Conservation (phyloP, 2,113 vertebrate species). For the Psittacula cyanocephala region DNA sequence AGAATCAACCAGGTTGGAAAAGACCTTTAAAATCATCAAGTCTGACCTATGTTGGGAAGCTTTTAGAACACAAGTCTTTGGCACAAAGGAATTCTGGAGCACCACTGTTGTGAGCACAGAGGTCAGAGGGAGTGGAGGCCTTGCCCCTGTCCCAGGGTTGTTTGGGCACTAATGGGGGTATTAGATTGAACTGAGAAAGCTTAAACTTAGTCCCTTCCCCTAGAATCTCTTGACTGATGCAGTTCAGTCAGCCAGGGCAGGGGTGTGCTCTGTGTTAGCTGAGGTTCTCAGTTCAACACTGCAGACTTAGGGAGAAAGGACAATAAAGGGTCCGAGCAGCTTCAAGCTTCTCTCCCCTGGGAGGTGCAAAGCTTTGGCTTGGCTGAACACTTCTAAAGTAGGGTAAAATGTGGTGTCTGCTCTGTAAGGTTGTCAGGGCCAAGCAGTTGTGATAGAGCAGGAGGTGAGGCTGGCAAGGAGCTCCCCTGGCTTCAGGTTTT, state of each 20-base stretch:
- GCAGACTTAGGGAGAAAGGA: not conserved
- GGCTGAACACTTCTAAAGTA: not conserved
- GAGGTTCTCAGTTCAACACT: not conserved
- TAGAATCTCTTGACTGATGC: not conserved
- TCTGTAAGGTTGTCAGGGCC: not conserved
- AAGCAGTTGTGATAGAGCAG: not conserved
- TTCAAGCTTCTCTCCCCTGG: not conserved
- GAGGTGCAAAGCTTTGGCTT: not conserved
- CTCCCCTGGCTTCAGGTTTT: not conserved
- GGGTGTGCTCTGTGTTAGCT: not conserved
- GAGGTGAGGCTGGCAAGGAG: not conserved
- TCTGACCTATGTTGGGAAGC: fast-evolving
- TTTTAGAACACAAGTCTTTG: not conserved
- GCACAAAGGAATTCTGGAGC: too few relatives aligned
- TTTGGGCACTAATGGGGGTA: too few relatives aligned
- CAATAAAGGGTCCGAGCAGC: not conserved
- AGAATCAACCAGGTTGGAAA: not conserved
- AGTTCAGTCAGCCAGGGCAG: not conserved
- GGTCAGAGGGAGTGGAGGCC: not conserved
- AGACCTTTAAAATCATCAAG: not conserved
- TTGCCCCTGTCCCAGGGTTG: not conserved
- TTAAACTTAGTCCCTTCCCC: not conserved
- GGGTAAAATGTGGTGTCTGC: not conserved
- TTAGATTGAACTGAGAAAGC: not conserved
- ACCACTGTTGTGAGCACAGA: not conserved